phyloP scores from a whole-genome alignment of 2,113 vertebrate species.

The Polypterus senegalus region DNA sequence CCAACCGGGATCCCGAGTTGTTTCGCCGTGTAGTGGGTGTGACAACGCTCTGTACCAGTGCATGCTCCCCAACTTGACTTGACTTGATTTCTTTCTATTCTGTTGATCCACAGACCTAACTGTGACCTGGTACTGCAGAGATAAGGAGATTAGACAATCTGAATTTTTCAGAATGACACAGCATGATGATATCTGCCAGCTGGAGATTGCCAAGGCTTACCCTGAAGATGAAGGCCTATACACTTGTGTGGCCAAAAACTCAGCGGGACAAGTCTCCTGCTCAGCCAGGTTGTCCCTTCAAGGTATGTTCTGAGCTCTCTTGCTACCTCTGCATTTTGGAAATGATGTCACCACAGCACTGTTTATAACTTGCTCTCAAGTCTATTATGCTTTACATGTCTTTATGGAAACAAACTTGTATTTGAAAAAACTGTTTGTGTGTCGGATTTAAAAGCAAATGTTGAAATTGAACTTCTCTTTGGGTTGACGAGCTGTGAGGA shows the following conservation, averaged over 20 bases:
- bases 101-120: slow-evolving; percentile 61
- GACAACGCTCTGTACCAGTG: no score
- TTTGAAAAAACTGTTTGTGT: no score
- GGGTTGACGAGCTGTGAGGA: no score
- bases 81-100: not conserved
- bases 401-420: no score
- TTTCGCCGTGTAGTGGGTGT: no score
- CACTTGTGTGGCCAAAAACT: slow-evolving; percentile 77
- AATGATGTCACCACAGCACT: no score
- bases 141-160: slow-evolving; percentile 88
- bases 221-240: slow-evolving; percentile 83
- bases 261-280: slow-evolving; percentile 74
- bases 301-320: slow-evolving; percentile 45
- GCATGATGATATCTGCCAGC: slow-evolving; percentile 85
- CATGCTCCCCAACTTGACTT: not conserved
- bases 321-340: no score
- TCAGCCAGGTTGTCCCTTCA: slow-evolving; percentile 71
- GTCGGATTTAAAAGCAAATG: no score
- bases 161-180: slow-evolving; percentile 87
- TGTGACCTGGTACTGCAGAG: slow-evolving; percentile 80
- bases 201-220: slow-evolving; percentile 84
- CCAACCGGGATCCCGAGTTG: no score
- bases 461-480: no score
- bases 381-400: no score
- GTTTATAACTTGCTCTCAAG: no score